phyloP scores from a whole-genome alignment of 2,888 invertebrate species.

The Protophormia terraenovae region DNA sequence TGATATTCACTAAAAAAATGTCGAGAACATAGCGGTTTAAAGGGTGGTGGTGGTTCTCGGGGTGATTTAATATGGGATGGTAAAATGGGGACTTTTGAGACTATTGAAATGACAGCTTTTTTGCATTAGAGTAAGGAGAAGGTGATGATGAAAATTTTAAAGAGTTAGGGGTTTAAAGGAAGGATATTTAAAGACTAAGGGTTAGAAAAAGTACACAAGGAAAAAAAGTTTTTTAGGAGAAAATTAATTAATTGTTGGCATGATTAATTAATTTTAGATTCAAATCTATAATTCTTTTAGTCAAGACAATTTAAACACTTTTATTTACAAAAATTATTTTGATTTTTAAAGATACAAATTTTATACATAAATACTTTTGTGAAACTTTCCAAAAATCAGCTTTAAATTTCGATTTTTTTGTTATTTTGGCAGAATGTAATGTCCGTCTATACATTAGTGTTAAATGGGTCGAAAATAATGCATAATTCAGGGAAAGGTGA shows the following conservation, averaged over 20 bases:
- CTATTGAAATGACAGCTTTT: slow-evolving; percentile 76
- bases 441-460: no score
- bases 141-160: background rate
- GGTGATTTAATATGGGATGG: slow-evolving; percentile 63
- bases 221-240: background rate
- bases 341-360: no score
- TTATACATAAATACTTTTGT: no score
- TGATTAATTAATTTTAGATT: background rate
- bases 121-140: slow-evolving; percentile 51
- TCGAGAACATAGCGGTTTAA: slow-evolving; percentile 56
- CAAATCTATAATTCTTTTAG: background rate
- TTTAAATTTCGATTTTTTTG: no score
- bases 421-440: no score
- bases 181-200: background rate
- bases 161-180: background rate
- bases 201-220: background rate
- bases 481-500: no score
- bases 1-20: slow-evolving; percentile 78
- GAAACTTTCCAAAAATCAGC: no score
- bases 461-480: no score
- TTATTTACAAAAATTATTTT: no score
- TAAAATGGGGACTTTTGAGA: slow-evolving; percentile 66
- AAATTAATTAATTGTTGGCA: background rate
- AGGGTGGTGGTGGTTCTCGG: slow-evolving; percentile 55
- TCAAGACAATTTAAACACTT: background rate